Evolutionary conservation across 2,888 invertebrate species (phyloP).

Genomic region (Micoletzkya japonica): DNA sequence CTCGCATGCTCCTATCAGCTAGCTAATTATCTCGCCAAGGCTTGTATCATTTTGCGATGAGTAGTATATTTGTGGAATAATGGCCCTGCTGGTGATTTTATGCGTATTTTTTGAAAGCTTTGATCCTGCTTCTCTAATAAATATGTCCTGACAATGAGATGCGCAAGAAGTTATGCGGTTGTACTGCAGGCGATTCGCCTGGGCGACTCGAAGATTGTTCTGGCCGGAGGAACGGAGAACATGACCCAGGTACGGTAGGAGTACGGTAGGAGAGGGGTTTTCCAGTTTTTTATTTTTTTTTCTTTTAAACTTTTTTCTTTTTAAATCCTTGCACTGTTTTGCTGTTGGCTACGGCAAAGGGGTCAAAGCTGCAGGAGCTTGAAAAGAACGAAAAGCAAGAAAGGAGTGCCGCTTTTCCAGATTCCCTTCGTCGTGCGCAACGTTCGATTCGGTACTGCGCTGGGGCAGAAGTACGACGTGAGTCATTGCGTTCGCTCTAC

Average conservation of each 20-base stretch:
- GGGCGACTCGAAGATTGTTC: constrained; percentile 45
- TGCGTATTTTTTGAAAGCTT: too few relatives aligned
- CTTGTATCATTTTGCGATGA: too few relatives aligned
- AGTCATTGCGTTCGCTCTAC: constrained; percentile 49
- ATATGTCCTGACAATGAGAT: too few relatives aligned
- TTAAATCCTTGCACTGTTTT: neutral
- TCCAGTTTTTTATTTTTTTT: neutral
- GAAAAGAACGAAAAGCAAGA: neutral
- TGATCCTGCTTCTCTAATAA: too few relatives aligned
- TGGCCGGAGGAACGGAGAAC: constrained; percentile 76
- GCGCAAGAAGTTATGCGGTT: too few relatives aligned
- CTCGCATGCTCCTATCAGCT: too few relatives aligned
- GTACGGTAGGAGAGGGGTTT: neutral
- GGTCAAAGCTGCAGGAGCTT: neutral
- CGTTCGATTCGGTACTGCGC: constrained; percentile 82
- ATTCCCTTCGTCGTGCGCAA: constrained; percentile 83
- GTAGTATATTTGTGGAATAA: too few relatives aligned
- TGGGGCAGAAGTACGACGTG: constrained; percentile 73
- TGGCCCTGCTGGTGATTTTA: too few relatives aligned
- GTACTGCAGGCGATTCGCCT: constrained; percentile 40
- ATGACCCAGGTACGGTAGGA: constrained; percentile 75
- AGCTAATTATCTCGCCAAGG: too few relatives aligned
- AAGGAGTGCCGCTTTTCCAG: constrained; percentile 62
- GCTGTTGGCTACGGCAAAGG: neutral
- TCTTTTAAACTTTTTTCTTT: neutral